phyloP scores from a whole-genome alignment of 2,797 vertebrate genomes.

The Parauchenoglanis ngamensis region DNA sequence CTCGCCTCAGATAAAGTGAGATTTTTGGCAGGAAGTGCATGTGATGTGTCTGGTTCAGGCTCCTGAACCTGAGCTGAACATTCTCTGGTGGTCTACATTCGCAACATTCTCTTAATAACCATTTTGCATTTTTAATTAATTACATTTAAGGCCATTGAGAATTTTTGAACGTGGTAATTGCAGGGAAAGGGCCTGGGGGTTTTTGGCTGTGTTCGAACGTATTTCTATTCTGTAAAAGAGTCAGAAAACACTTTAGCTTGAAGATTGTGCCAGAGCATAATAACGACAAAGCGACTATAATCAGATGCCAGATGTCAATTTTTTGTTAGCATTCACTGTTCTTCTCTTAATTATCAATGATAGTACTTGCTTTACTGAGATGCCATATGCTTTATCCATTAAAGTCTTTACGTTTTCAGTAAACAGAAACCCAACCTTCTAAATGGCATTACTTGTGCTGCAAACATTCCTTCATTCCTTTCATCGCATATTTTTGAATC shows the following conservation, averaged over 20 bases:
- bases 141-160: conserved; percentile 55
- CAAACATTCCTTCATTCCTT: not conserved
- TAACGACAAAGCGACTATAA: conserved; percentile 3
- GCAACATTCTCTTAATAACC: conserved; percentile 54
- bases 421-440: conserved; percentile 3
- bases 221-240: conserved; percentile 27
- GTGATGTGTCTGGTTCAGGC: not conserved
- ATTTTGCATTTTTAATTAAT: conserved; percentile 58
- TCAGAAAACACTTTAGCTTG: conserved; percentile 16
- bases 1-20: not conserved
- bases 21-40: not conserved
- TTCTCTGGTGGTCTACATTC: conserved; percentile 46
- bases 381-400: conserved; percentile 48
- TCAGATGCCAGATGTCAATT: conserved; percentile 36
- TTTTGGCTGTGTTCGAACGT: conserved; percentile 10
- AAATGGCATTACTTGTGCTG: not conserved
- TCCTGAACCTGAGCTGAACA: conserved; percentile 40
- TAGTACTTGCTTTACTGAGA: conserved; percentile 62
- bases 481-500: not conserved
- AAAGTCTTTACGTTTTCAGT: conserved; percentile 22
- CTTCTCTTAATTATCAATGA: conserved; percentile 62
- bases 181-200: conserved; percentile 30
- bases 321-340: conserved; percentile 43
- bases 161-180: conserved; percentile 54
- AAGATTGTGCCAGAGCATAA: conserved; percentile 14